Percentiles rank a stretch among this genome's conserved stretches.
These are phyloP conservation scores for Bergia sp. DNA, from an alignment of 92 coral and sea anemone species.

Conservation along the genomic window DNA sequence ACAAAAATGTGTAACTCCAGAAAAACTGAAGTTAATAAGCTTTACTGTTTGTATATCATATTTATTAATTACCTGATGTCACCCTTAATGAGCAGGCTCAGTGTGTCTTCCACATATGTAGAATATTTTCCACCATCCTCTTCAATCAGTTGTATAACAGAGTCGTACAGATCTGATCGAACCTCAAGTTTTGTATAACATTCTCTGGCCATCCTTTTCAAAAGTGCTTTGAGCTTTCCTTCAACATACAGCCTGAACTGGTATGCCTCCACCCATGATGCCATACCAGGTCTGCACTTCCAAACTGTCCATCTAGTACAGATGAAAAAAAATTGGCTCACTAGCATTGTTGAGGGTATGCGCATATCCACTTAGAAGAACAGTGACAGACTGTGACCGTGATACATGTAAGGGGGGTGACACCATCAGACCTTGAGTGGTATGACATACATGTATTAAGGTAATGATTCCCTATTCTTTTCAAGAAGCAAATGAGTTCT, in stretches of 20 bases:
- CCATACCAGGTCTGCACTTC: constrained; percentile 50
- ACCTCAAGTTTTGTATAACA: constrained; percentile 69
- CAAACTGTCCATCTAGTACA: constrained; percentile 70
- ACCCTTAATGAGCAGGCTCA: constrained; percentile 27
- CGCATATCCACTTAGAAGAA: no score
- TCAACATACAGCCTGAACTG: constrained; percentile 68
- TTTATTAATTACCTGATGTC: constrained; percentile 22
- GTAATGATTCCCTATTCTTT: no score
- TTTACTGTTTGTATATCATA: no score
- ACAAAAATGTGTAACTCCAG: no score
- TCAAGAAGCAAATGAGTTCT: no score
- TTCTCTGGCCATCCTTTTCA: constrained; percentile 59
- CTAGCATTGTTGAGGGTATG: no score
- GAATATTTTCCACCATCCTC: constrained; percentile 24
- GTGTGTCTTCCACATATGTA: constrained; percentile 33
- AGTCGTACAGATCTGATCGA: constrained; percentile 50
- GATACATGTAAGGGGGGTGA: no score
- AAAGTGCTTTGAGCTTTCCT: constrained; percentile 40
- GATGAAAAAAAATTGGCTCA: neutral
- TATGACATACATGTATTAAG: no score
- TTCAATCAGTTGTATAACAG: constrained; percentile 40
- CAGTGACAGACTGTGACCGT: no score
- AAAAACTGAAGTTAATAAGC: no score
- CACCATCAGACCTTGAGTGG: neutral
- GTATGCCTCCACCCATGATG: constrained; percentile 62